These are phyloP conservation scores for Drosophila neonasuta DNA, from an alignment of 2,888 invertebrate genomes.

Conservation along the genomic window DNA sequence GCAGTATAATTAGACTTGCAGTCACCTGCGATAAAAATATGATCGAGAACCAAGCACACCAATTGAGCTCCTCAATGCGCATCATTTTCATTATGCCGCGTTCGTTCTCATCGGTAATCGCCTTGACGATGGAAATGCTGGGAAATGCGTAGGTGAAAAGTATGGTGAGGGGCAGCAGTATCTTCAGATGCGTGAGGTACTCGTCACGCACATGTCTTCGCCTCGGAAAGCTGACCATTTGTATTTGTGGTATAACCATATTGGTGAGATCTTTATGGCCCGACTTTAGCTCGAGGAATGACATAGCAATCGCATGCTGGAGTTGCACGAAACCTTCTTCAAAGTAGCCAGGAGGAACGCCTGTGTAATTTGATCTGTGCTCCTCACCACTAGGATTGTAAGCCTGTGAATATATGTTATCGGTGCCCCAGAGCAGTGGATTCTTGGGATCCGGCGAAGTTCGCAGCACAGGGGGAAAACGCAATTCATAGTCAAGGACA, in stretches of 20 bases:
- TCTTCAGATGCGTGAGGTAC: background rate
- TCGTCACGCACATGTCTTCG: conserved; percentile 4
- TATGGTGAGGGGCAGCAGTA: conserved; percentile 14
- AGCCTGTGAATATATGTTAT: background rate
- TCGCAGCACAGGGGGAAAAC: conserved; percentile 12
- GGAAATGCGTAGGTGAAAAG: conserved; percentile 21
- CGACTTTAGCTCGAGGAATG: conserved; percentile 22
- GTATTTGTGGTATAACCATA: background rate
- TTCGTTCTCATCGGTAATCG: conserved; percentile 22
- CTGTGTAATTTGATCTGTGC: conserved; percentile 8
- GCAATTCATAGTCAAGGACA: conserved; percentile 5
- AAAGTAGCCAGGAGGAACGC: conserved; percentile 23
- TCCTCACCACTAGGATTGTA: background rate
- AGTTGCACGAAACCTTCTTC: conserved; percentile 33
- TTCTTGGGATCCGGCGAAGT: background rate
- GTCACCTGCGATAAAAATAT: conserved; percentile 16
- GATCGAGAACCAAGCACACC: conserved; percentile 26
- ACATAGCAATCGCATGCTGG: conserved; percentile 36
- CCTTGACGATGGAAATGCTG: conserved; percentile 15
- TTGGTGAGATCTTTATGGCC: background rate
- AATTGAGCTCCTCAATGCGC: conserved; percentile 23
- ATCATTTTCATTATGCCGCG: conserved; percentile 15
- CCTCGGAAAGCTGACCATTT: conserved; percentile 21
- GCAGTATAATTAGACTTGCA: background rate
- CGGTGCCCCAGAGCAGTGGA: conserved; percentile 11